Conservation (phyloP, 1,140 invertebrate species). For the Trichonephila inaurata region DNA sequence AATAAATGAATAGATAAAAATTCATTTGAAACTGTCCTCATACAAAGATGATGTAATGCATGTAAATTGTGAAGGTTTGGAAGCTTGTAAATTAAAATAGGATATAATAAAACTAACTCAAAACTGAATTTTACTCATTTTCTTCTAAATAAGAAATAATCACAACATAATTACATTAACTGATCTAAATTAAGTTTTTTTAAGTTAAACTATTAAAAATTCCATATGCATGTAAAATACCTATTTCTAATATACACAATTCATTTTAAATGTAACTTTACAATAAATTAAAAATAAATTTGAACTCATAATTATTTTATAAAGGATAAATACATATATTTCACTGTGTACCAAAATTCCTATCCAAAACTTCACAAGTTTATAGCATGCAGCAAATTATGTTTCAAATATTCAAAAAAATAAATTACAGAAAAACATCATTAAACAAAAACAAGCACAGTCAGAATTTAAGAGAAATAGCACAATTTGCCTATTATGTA, state of each 20-base stretch:
- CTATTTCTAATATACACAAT: not conserved
- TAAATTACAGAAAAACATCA: not conserved
- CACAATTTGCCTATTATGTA: not conserved
- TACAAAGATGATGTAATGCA: not conserved
- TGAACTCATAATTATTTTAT: too few relatives aligned
- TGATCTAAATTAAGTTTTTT: too few relatives aligned
- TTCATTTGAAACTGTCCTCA: too few relatives aligned
- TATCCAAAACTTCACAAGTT: constrained; percentile 9
- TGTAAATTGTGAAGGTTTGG: not conserved
- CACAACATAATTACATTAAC: too few relatives aligned
- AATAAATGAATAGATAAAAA: too few relatives aligned
- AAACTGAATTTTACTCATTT: too few relatives aligned
- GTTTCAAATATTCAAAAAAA: not conserved
- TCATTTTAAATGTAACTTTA: not conserved
- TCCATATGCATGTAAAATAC: too few relatives aligned
- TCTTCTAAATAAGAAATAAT: too few relatives aligned
- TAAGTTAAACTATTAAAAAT: too few relatives aligned
- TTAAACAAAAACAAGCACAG: not conserved
- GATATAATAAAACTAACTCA: too few relatives aligned
- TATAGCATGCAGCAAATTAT: not conserved
- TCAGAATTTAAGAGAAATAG: not conserved
- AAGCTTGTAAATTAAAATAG: not conserved
- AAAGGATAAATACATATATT: too few relatives aligned
- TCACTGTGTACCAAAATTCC: not conserved
- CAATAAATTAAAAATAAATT: not conserved